Evolutionary conservation across 2,797 vertebrate species (phyloP), one percentile per base, ranked within the genome.

Genomic region (Diplodus puntazzo): DNA sequence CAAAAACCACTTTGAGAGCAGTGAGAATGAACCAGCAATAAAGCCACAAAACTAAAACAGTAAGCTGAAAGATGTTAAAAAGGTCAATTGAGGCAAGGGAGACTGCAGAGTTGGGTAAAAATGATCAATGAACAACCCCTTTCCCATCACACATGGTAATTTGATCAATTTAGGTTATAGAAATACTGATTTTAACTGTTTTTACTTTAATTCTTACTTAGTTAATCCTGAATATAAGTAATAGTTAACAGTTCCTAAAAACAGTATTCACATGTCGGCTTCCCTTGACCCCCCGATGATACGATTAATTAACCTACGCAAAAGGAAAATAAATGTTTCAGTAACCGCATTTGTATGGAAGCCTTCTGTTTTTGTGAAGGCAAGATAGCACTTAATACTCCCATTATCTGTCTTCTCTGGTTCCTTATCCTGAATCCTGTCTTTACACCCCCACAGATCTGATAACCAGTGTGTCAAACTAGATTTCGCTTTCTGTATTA

Each of bases 381-480:
- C 49, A 73, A 69, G 76, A 48, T 21, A 81, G 43, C 73, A 73
- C 72, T 85, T 90, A 80, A 83, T 77, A 75, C 70, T 55, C 52
- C 25, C 69, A 57, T 84, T 89, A 87, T 85, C 83, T 73, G 64
- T 77, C 66, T 60, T 81, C 79, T 69, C 63, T 77, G 57, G 52
- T 81, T 54, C 49, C 71, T 79, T 64, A 87, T 82, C 83, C 66
- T 62, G 60, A 79, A 85, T 63, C n/a, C 68, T 73, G 79, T 78
- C 68, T 80, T 87, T 69, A 82, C 58, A 75, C 48, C 64, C 58
- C 68, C 54, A 17, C 71, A 69, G 73, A 90, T 90, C 84, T 87
- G 85, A 91, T 91, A 92, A 89, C 77, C 52, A 34, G 74, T 68
- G 76, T 81, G 72, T 89, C 81, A 85, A 77, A 86, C 83, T 70